These are phyloP conservation scores for Troglohyphantes excavatus DNA, from an alignment of 2,888 invertebrate genomes.

Conservation along the genomic window DNA sequence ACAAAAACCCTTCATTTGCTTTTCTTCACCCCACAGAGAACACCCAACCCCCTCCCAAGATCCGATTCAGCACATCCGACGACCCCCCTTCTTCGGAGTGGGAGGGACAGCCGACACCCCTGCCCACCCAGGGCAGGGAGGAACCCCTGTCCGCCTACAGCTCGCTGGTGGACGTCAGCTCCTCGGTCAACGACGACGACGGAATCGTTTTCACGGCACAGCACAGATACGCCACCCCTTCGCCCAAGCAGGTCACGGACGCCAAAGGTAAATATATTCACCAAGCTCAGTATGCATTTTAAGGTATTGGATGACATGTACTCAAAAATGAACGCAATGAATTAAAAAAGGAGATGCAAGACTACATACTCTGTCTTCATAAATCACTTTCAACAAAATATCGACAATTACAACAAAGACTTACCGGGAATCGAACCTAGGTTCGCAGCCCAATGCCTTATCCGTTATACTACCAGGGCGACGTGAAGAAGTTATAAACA, in stretches of 20 bases:
- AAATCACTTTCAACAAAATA: too few relatives aligned
- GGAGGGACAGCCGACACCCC: slow-evolving; percentile 19
- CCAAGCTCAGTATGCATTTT: too few relatives aligned
- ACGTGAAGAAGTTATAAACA: too few relatives aligned
- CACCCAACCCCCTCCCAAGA: slow-evolving; percentile 53
- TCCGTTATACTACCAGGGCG: too few relatives aligned
- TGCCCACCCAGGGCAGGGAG: slow-evolving; percentile 36
- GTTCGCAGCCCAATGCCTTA: too few relatives aligned
- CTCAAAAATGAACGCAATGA: too few relatives aligned
- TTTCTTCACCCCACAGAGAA: slow-evolving; percentile 23
- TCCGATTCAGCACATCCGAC: slow-evolving; percentile 66
- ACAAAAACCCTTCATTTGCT: too few relatives aligned
- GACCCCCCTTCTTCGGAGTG: slow-evolving; percentile 52
- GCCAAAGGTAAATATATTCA: slow-evolving; percentile 60
- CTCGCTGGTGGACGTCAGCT: slow-evolving; percentile 70
- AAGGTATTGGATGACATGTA: too few relatives aligned
- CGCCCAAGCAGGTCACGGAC: slow-evolving; percentile 27
- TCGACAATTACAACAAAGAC: too few relatives aligned
- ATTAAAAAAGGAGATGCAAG: too few relatives aligned
- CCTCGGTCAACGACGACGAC: slow-evolving; percentile 57
- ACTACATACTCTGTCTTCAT: too few relatives aligned
- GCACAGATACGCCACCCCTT: slow-evolving; percentile 23
- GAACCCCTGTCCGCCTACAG: slow-evolving; percentile 70
- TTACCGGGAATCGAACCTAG: too few relatives aligned
- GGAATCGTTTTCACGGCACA: slow-evolving; percentile 45